Evolutionary conservation across 2,113 vertebrate genomes (phyloP).

Genomic region (Callithrix jacchus): DNA sequence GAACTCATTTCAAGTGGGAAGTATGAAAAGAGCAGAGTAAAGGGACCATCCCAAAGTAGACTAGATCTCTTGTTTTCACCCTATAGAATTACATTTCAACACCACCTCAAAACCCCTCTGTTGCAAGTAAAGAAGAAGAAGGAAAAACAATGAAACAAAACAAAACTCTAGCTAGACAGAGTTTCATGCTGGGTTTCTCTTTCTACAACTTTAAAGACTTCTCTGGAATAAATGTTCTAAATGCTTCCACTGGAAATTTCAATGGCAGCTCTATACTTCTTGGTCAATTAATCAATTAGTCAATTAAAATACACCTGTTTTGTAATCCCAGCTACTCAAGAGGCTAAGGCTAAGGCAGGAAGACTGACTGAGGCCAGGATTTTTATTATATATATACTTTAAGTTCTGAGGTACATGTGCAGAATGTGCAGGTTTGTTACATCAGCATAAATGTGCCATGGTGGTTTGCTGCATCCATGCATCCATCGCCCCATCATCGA

Average conservation of each 20-base stretch:
- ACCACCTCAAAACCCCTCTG: neutral
- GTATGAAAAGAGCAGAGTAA: neutral
- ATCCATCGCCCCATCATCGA: too few relatives aligned
- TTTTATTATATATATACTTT: too few relatives aligned
- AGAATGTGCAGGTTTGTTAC: too few relatives aligned
- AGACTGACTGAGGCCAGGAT: neutral
- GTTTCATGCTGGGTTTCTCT: neutral
- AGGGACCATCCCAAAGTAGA: neutral
- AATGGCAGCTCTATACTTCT: neutral
- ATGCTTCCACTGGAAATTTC: neutral
- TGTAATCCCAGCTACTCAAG: neutral
- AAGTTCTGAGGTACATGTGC: too few relatives aligned
- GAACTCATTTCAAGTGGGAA: neutral
- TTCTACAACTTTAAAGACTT: neutral
- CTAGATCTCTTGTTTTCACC: neutral
- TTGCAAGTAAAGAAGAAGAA: neutral
- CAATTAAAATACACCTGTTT: neutral
- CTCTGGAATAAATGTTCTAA: neutral
- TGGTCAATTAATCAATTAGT: neutral
- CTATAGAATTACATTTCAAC: neutral
- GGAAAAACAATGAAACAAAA: neutral
- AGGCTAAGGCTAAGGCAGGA: neutral
- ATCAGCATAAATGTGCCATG: too few relatives aligned
- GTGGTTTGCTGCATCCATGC: too few relatives aligned
- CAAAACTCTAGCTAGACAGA: neutral